These are phyloP conservation scores for Brachyhypopomus gauderio DNA, from an alignment of 2,113 vertebrate genomes.

Conservation along the genomic window DNA sequence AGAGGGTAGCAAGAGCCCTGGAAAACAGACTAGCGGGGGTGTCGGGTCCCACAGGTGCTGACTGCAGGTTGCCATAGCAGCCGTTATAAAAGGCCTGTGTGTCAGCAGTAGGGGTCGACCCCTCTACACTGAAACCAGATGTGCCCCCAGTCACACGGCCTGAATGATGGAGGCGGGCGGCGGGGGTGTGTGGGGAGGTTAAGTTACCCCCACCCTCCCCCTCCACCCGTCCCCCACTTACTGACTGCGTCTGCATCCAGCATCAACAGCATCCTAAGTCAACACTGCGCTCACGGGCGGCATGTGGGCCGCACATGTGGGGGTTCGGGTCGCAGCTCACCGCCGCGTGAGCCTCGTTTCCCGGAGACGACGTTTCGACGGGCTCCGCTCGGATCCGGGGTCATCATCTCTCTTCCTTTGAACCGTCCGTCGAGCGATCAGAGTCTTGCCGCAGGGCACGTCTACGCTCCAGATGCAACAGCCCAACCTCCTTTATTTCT, in stretches of 20 bases:
- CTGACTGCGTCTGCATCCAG: background rate
- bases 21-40: background rate
- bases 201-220: background rate
- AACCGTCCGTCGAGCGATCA: constrained; percentile 39
- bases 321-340: constrained; percentile 19
- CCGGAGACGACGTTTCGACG: constrained; percentile 37
- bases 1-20: background rate
- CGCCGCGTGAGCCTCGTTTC: constrained; percentile 33
- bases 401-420: constrained; percentile 31
- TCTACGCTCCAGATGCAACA: constrained; percentile 27
- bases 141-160: constrained; percentile 38
- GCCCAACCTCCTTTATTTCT: constrained; percentile 1
- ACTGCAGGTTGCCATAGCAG: constrained; percentile 43
- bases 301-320: constrained; percentile 44
- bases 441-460: constrained; percentile 36
- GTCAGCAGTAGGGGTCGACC: constrained; percentile 34
- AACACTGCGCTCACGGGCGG: constrained; percentile 19
- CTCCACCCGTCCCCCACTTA: background rate
- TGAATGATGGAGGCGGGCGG: background rate
- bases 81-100: constrained; percentile 49
- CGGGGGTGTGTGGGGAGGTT: too few relatives aligned
- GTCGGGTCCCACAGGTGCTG: constrained; percentile 48
- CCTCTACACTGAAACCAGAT: constrained; percentile 51
- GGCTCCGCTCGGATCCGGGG: constrained; percentile 26
- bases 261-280: constrained; percentile 41